Base-by-base conservation (phyloP, 2,888 invertebrate genomes). In the Zaprionus obscuricornis region DNA sequence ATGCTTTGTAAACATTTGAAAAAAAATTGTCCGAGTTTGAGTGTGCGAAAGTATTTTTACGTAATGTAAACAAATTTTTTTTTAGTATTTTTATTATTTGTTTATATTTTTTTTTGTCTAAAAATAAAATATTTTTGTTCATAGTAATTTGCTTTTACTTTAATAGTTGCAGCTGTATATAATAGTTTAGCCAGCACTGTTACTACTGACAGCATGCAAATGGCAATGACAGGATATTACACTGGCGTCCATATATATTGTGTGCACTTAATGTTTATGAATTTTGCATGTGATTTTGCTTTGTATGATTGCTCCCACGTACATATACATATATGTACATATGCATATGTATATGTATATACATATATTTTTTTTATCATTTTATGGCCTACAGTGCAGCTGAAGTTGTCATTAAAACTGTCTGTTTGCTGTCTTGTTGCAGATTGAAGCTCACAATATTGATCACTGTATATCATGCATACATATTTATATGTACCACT, bases 401-500 rank as follows among this genome's bases (percentile, higher is more conserved):
- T 31, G 47, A 40, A 36, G 27, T 10, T 6, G 39, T n/a, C 37
- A 22, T 10, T 54, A 7, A 45, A 27, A 20, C 16, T 47, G 45
- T 29, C 27, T 36, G 20, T 29, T 14, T 11, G 34, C 14, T 3
- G 4, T 16, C 1, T 4, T 17, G 14, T 13, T 13, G 22, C 17
- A 52, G 46, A 20, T 31, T 47, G 33, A 36, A 39, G 47, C 31
- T 52, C 10, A 20, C 46, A 52, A 31, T 33, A 54, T 46, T 39
- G 27, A 47, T 50, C 36, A 29, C 24, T 58, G 70, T 58, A 64
- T 33, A 43, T 68, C 43, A 51, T 34, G 39, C 42, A 60, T 33
- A 55, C 22, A 24, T 13, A 46, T 22, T 22, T 50, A 45, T 43
- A 47, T 11, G 29, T 29, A 40, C 14, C 17, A 14, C 10, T 34